Evolutionary conservation across 2,797 vertebrate genomes (phyloP), one percentile per base, ranked within the genome.

Genomic region (Graptemys geographica): DNA sequence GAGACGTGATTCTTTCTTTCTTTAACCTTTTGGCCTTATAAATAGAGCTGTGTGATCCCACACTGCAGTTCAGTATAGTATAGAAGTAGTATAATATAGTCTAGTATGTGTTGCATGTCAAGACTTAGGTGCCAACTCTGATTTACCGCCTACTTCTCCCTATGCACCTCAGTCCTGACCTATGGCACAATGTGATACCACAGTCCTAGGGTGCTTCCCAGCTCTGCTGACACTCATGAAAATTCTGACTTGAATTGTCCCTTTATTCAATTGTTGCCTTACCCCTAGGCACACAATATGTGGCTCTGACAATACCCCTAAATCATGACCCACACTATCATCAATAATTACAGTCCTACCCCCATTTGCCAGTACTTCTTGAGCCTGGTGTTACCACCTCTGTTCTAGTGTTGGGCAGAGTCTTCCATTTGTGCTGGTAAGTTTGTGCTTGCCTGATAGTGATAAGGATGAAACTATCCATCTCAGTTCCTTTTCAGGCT

Each of bases 281-380:
- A 18, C 3, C 8, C 44, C 27, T 78, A 25, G 44, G 7, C 47
- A 49, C 27, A 27, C 27, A 49, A 4, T 49, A 27, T 47, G 44
- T 13, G 15, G 44, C 44, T 8, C 16, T 49, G 44, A 44, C 49
- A 23, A 31, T n/a, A 9, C 3, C 23, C 4, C 19, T 44, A 21
- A 23, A 27, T 21, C 18, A 27, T 28, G 4, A 0, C 4, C 37
- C 27, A 33, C 25, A 23, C 1, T n/a, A 83, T 56, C 4, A 0
- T 7, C n/a, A 72, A 13, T 12, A n/a, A 5, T 33, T 79, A n/a
- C 11, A 15, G 83, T 82, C 69, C 52, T 19, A 44, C 51, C 56
- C 52, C 33, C 65, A 52, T n/a, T 49, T 6, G 25, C 82, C 5
- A 3, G 55, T 2, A 28, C 83, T 72, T 11, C 1, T 55, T 1